Evolutionary conservation across 1,140 invertebrate genomes (phyloP).

Genomic region (Phocides pigmalion): DNA sequence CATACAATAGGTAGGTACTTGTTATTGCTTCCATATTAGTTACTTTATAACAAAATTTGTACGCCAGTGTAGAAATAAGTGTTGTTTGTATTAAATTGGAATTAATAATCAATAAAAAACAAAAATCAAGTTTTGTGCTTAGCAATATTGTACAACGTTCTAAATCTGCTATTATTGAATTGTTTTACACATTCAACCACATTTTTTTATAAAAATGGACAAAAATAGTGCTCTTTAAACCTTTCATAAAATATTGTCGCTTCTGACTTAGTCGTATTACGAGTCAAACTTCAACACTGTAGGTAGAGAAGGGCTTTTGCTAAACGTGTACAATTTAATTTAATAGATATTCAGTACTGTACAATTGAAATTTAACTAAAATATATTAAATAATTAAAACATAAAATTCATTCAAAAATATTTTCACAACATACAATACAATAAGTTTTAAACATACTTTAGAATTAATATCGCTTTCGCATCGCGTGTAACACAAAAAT

Average conservation of each 20-base stretch:
- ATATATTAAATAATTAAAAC: conserved; percentile 2
- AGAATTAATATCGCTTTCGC: conserved; percentile 22
- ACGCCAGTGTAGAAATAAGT: conserved; percentile 4
- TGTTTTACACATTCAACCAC: conserved; percentile 32
- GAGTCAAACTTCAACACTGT: conserved; percentile 12
- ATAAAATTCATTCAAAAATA: conserved; percentile 5
- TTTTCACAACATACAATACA: conserved; percentile 8
- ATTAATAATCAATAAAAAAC: neutral
- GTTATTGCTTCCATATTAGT: conserved; percentile 56
- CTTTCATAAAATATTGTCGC: conserved; percentile 67
- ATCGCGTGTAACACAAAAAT: conserved; percentile 16
- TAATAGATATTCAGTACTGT: conserved; percentile 9
- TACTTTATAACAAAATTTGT: conserved; percentile 8
- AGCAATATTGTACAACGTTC: conserved; percentile 33
- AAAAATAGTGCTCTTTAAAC: conserved; percentile 67
- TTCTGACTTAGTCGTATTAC: conserved; percentile 38
- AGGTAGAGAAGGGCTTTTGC: conserved; percentile 6
- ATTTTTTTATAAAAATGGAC: conserved; percentile 45
- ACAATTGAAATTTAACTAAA: conserved; percentile 19
- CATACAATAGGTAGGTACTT: conserved; percentile 32
- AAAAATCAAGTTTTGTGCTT: conserved; percentile 6
- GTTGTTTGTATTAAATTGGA: neutral
- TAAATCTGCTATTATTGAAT: conserved; percentile 24
- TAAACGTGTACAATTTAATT: neutral
- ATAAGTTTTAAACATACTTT: conserved; percentile 6